phyloP scores from a whole-genome alignment of 1,140 invertebrate species.

The Chymomyza costata region DNA sequence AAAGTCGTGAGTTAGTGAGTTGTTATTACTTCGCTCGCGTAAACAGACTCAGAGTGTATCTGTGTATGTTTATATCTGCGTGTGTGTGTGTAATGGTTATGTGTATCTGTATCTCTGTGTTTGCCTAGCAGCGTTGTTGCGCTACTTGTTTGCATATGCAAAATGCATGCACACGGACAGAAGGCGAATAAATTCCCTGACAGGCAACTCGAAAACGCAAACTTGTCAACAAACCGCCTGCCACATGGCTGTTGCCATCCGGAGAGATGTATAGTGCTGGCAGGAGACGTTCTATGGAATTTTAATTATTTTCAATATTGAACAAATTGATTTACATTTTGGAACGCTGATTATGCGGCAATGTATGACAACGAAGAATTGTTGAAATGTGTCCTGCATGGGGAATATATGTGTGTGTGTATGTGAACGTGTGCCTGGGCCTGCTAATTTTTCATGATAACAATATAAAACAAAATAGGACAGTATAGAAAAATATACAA shows the following conservation, averaged over 20 bases:
- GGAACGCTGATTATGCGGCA: conserved; percentile 58
- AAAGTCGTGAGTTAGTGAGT: no score
- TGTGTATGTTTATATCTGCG: no score
- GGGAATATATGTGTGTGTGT: no score
- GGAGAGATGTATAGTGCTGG: background rate
- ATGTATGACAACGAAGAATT: conserved; percentile 25
- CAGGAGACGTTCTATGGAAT: conserved; percentile 47
- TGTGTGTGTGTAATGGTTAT: no score
- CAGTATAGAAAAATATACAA: no score
- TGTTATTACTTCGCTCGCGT: no score
- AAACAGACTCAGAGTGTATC: no score
- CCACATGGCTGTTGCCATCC: background rate
- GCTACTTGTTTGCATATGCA: conserved; percentile 55
- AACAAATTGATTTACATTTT: conserved; percentile 73
- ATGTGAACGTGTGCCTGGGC: no score
- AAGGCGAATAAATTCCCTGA: conserved; percentile 56
- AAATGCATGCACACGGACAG: conserved; percentile 40
- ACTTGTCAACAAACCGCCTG: conserved; percentile 51
- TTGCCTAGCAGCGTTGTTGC: conserved; percentile 11
- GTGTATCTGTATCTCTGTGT: no score
- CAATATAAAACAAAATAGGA: no score
- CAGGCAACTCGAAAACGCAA: conserved; percentile 6
- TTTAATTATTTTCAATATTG: conserved; percentile 74
- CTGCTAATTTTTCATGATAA: no score
- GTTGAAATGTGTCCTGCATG: conserved; percentile 6